Conservation (phyloP, 2,113 vertebrate genomes). For the Crotalus tigris region DNA sequence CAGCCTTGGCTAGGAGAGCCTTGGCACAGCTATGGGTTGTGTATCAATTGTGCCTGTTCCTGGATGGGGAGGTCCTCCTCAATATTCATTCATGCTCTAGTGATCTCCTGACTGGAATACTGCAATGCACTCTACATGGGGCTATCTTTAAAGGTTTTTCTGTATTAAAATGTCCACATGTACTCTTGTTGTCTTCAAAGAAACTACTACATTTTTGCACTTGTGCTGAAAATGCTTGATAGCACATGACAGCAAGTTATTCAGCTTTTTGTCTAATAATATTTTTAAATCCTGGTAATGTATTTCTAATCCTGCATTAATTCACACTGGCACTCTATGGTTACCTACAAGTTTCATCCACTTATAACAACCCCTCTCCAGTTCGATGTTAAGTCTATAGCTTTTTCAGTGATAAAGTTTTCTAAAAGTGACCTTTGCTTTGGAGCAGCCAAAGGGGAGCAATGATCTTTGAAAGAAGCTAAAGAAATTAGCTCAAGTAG, state of each 20-base stretch:
- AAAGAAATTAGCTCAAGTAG: conserved; percentile 67
- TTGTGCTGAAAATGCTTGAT: neutral
- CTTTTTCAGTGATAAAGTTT: conserved; percentile 58
- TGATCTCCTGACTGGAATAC: neutral
- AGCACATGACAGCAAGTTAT: neutral
- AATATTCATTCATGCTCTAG: neutral
- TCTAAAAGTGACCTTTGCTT: conserved; percentile 66
- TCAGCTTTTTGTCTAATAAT: conserved; percentile 4
- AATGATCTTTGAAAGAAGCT: conserved; percentile 66
- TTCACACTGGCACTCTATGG: neutral
- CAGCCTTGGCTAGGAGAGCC: neutral
- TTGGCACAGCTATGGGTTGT: neutral
- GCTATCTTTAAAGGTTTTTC: neutral
- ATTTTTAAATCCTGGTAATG: neutral
- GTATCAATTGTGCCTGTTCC: neutral
- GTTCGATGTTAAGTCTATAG: neutral
- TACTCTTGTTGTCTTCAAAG: neutral
- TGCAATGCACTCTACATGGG: neutral
- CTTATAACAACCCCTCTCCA: conserved; percentile 28
- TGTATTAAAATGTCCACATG: neutral
- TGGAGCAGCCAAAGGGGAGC: conserved; percentile 61
- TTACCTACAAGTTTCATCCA: conserved; percentile 15
- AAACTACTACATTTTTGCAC: neutral
- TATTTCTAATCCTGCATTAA: conserved; percentile 24
- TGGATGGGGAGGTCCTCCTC: neutral